These are phyloP conservation scores for Glaucopsyche alexis DNA, from an alignment of 2,888 invertebrate genomes.

Conservation along the genomic window DNA sequence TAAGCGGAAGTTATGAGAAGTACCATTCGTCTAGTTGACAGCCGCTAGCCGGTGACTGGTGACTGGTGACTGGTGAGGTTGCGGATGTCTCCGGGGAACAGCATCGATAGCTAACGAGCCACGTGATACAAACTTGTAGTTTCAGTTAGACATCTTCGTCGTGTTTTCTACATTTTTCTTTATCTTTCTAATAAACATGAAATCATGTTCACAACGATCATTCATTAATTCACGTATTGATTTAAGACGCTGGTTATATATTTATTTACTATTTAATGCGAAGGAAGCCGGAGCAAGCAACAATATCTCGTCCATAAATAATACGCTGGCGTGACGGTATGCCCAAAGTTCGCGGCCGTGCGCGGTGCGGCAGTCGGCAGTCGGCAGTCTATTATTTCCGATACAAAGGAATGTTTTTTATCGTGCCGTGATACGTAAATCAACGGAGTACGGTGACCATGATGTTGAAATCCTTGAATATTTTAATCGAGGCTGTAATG, in stretches of 20 bases:
- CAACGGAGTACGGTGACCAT: neutral
- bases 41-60: too few species aligned
- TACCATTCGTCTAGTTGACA: neutral
- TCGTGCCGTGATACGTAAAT: conserved; percentile 5
- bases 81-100: neutral
- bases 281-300: neutral
- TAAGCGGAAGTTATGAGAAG: neutral
- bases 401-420: conserved; percentile 12
- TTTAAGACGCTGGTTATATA: too few species aligned
- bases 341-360: neutral
- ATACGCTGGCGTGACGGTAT: conserved; percentile 1
- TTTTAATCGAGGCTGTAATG: neutral
- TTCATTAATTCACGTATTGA: too few species aligned
- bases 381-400: neutral
- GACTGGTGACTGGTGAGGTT: too few species aligned
- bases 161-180: neutral
- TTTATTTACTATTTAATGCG: too few species aligned
- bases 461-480: neutral
- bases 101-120: neutral
- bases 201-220: too few species aligned
- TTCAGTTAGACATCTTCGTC: neutral
- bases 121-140: neutral
- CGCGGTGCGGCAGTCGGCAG: too few species aligned
- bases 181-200: neutral
- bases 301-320: conserved; percentile 9